Base-by-base conservation (phyloP, 2,113 vertebrate species). In the Crotalus horridus region DNA sequence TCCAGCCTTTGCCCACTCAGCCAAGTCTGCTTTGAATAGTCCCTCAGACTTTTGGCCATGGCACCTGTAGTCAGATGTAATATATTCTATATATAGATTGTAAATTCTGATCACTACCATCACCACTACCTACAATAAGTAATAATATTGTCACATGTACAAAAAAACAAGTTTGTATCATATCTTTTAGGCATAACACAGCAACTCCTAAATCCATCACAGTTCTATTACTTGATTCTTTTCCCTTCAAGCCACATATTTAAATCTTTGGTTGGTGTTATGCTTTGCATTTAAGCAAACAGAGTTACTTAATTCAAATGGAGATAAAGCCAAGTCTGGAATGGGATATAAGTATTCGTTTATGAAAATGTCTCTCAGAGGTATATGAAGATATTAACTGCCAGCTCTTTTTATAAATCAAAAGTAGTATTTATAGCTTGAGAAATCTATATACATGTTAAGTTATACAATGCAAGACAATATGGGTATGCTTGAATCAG, bases 401-500 rank as follows among this genome's bases (percentile, higher is more conserved):
- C 74, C 69, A 89, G 91, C 46, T 17, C 86, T 92, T 89, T 89
- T 96, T 93, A 95, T 86, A 94, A 93, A 96, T 95, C 91, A 94
- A 87, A 89, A 93, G 51, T n/a, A 88, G 48, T 91, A 93, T 93
- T 93, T 95, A 94, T 91, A 93, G 92, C 58, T 93, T 94, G 4
- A 9, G 43, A 20, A 93, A 93, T 24, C 59, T 39, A 33, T 53
- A 17, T 88, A 92, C 92, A 87, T n/a, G 85, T 46, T 85, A 94
- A 94, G 91, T 94, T 87, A 46, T 46, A 89, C 15, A 90, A 39
- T 89, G 39, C 2, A n/a, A 95, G 29, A 69, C 61, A 13, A 20
- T 4, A 15, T 85, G 53, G 54, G 1, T 29, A 61, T 92, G 85
- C 92, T 33, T 92, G 90, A 81, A 95, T 90, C n/a, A 8, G 43